A percentile compares a stretch with the other conserved stretches of the same genome.
Evolutionary conservation across 2,113 vertebrate genomes (phyloP).

Genomic region (Semicossyphus pulcher): DNA sequence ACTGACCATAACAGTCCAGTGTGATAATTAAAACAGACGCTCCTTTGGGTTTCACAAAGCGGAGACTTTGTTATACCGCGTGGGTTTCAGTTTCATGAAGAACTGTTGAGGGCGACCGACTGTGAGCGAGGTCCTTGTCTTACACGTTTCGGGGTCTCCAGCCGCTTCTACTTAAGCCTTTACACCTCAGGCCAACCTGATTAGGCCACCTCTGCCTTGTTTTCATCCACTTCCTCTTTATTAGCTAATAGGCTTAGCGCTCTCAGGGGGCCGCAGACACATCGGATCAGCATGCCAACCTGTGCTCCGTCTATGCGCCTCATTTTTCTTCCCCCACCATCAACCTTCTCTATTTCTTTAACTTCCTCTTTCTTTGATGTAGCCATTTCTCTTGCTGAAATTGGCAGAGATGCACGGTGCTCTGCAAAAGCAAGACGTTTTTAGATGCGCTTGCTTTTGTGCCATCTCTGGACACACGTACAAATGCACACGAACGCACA

Average conservation of each 20-base stretch:
- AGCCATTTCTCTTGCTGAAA: conserved; percentile 6
- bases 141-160: conserved; percentile 45
- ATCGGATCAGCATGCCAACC: conserved; percentile 65
- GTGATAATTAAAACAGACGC: conserved; percentile 45
- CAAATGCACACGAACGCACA: neutral
- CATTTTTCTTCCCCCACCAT: conserved; percentile 14
- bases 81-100: conserved; percentile 33
- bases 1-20: conserved; percentile 31
- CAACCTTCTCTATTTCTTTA: neutral
- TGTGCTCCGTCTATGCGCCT: conserved; percentile 47
- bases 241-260: conserved; percentile 76
- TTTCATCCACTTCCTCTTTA: conserved; percentile 72
- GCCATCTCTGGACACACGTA: conserved; percentile 5
- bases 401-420: neutral
- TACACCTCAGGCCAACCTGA: conserved; percentile 69
- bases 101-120: neutral
- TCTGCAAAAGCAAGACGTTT: neutral
- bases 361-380: conserved; percentile 8
- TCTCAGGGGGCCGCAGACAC: conserved; percentile 55
- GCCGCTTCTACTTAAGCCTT: conserved; percentile 57
- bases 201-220: conserved; percentile 73
- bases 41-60: conserved; percentile 26
- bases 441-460: conserved; percentile 9
- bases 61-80: neutral
- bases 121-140: conserved; percentile 44